phyloP scores from a whole-genome alignment of 2,113 vertebrate genomes.

The Plectropomus leopardus region DNA sequence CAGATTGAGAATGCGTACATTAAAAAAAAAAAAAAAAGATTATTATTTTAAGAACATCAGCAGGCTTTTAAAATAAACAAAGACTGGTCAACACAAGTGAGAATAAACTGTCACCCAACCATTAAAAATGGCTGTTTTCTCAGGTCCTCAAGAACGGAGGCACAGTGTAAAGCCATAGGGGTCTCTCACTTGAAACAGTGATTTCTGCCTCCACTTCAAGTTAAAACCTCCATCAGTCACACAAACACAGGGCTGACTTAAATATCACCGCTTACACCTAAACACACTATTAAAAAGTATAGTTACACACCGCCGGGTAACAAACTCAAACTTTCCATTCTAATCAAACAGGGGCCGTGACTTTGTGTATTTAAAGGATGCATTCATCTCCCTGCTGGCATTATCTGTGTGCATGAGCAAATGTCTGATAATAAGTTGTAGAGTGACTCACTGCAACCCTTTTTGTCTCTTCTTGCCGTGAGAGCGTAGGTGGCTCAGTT shows the following conservation, averaged over 20 bases:
- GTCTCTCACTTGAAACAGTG: not conserved
- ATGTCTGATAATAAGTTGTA: constrained; percentile 6
- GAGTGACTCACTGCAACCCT: constrained; percentile 23
- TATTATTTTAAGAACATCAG: no score
- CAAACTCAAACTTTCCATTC: not conserved
- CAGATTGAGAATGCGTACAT: no score
- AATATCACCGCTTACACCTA: not conserved
- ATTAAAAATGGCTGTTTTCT: not conserved
- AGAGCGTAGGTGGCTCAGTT: constrained; percentile 25
- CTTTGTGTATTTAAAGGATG: constrained; percentile 3
- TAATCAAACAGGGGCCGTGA: not conserved
- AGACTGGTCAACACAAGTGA: not conserved
- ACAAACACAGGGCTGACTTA: not conserved
- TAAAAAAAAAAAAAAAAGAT: no score
- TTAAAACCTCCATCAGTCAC: not conserved
- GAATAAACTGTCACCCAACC: not conserved
- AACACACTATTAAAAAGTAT: not conserved
- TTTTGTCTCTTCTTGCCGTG: constrained; percentile 1
- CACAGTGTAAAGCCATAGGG: not conserved
- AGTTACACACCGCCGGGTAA: not conserved
- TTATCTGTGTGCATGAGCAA: not conserved
- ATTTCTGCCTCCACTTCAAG: not conserved
- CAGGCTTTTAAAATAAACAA: no score
- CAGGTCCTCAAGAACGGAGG: no score
- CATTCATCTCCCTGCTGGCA: not conserved